Conservation (phyloP, 2,888 invertebrate species). For the Cephus runcator region DNA sequence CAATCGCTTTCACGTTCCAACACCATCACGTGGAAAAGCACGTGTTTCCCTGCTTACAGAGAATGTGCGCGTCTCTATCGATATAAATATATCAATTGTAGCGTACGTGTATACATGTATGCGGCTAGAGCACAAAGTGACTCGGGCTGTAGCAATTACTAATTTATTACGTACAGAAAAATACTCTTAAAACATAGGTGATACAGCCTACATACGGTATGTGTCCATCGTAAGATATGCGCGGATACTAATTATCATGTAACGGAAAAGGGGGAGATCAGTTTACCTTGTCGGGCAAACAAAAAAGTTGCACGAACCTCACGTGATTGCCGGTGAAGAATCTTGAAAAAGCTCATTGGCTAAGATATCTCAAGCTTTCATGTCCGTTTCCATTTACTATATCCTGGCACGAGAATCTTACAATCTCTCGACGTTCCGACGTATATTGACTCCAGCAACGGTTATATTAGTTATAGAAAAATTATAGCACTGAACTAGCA, state of each 20-base stretch:
- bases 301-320: not conserved
- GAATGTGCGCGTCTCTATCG: not conserved
- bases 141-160: not conserved
- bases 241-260: not conserved
- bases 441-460: not conserved
- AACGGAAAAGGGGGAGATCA: not conserved
- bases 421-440: not conserved
- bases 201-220: constrained; percentile 28
- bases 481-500: not conserved
- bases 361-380: not conserved
- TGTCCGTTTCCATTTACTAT: not conserved
- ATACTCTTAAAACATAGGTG: constrained; percentile 29
- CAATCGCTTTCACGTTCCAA: not conserved
- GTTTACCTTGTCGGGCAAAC: not conserved
- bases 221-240: constrained; percentile 30
- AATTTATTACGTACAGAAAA: constrained; percentile 39
- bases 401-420: not conserved
- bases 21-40: not conserved
- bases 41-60: not conserved
- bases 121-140: not conserved
- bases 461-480: not conserved
- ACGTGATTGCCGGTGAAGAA: not conserved
- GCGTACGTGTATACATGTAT: not conserved
- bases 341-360: not conserved
- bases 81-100: not conserved